Evolutionary conservation across 1,140 invertebrate species (phyloP).

Genomic region (Drosophila insularis): DNA sequence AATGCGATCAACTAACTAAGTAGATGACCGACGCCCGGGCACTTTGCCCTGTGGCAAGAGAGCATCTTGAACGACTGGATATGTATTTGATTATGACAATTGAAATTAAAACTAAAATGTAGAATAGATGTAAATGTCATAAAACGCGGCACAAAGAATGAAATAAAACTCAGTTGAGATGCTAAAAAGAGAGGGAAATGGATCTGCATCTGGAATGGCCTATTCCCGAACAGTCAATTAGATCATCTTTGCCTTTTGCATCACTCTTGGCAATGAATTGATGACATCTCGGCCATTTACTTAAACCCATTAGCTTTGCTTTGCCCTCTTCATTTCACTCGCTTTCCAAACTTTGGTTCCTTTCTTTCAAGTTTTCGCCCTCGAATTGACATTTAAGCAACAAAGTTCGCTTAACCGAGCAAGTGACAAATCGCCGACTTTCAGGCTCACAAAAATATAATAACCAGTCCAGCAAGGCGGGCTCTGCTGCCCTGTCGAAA

Average conservation of each 20-base stretch:
- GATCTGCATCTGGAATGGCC: no score
- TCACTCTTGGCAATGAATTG: not conserved
- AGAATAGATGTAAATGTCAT: not conserved
- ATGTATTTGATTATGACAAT: constrained; percentile 36
- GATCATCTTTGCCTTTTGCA: not conserved
- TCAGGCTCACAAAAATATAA: constrained; percentile 4
- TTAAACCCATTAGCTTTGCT: not conserved
- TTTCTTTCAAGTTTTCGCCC: not conserved
- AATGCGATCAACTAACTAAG: constrained; percentile 67
- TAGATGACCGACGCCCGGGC: not conserved
- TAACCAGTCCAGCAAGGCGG: constrained; percentile 13
- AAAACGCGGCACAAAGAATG: not conserved
- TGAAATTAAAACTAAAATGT: constrained; percentile 13
- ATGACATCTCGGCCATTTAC: not conserved
- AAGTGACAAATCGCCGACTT: constrained; percentile 64
- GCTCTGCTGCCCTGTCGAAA: constrained; percentile 65
- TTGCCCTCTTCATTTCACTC: not conserved
- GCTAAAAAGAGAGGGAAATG: not conserved
- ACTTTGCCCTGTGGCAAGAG: constrained; percentile 12
- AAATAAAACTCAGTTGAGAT: not conserved
- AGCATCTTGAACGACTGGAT: constrained; percentile 11
- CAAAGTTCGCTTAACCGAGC: constrained; percentile 39
- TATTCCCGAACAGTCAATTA: constrained; percentile 23
- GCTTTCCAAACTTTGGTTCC: not conserved
- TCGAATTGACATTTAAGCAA: constrained; percentile 11